Evolutionary conservation across 2,888 invertebrate species (phyloP), one percentile per base, ranked within the genome.

Genomic region (Aphidius colemani): DNA sequence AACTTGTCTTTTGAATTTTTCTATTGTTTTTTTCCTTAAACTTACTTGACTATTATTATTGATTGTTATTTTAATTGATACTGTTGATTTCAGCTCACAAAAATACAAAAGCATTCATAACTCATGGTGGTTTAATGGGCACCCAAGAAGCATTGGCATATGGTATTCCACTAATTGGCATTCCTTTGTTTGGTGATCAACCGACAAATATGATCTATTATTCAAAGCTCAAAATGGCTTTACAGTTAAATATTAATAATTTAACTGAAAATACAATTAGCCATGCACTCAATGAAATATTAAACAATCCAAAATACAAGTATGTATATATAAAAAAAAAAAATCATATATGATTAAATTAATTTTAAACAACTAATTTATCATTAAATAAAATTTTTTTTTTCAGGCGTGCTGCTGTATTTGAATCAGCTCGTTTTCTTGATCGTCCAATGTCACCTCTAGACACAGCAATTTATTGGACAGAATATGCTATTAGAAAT

Each of bases 281-380:
- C 1, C 59, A 69, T 2, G 80, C 80, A 44, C 70, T 85, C 3
- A 73, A 79, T 11, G 69, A 75, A 10, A 70, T 85, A 40, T 66
- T 84, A n/a, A 68, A 72, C 1, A 78, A 85, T 67, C 79, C 81
- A 1, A 73, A 70, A 8, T 85, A 83, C 66, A 80, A 72, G 69
- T 77, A 61, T 64, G 50, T 57, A 40, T 53, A 50, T 11, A 13
- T 6, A 40, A 53, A 9, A 0, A 53, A 51, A 7, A 8, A 9
- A 8, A 3, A 53, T 53, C 1, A 1, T n/a, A 5, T 13, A 0
- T 11, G 2, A 13, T 13, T 13, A 18, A 18, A 18, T 18, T 30
- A 46, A 51, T 13, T 51, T 13, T 18, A 0, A 50, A 18, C 30
- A 11, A 50, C 1, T 18, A 1, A 18, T 18, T 18, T 40, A 30